Evolutionary conservation across 2,797 vertebrate genomes (phyloP).

Genomic region (Lepus oiostolus): DNA sequence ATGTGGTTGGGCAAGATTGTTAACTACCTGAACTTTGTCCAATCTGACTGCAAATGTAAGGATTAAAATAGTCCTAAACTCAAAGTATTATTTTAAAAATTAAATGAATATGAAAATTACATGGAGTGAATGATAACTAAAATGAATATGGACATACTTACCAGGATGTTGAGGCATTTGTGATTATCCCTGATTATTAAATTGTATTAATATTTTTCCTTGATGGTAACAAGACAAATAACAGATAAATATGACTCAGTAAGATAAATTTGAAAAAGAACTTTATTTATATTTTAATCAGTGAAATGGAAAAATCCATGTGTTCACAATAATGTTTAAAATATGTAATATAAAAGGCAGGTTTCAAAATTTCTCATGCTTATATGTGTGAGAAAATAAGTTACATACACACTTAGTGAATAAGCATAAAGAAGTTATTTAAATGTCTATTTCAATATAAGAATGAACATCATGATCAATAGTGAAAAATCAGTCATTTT

Average conservation of each 20-base stretch:
- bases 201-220: not conserved
- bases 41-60: not conserved
- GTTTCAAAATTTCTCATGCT: not conserved
- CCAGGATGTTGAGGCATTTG: not conserved
- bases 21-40: not conserved
- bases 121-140: not conserved
- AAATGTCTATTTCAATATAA: conserved; percentile 24
- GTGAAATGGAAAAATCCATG: not conserved
- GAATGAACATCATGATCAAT: not conserved
- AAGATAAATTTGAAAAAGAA: not conserved
- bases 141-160: not conserved
- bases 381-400: not conserved
- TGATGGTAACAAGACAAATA: not conserved
- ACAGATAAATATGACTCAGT: not conserved
- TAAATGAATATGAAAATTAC: too few relatives aligned
- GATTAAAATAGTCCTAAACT: not conserved
- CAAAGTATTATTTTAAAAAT: not conserved
- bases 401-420: not conserved
- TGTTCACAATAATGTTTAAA: not conserved
- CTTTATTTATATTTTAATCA: not conserved
- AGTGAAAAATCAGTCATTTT: not conserved
- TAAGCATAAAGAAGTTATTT: not conserved
- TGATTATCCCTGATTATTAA: not conserved
- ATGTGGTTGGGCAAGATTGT: not conserved
- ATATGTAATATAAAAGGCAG: not conserved